Conservation (phyloP, 2,797 vertebrate genomes). For the Spea hammondii region DNA sequence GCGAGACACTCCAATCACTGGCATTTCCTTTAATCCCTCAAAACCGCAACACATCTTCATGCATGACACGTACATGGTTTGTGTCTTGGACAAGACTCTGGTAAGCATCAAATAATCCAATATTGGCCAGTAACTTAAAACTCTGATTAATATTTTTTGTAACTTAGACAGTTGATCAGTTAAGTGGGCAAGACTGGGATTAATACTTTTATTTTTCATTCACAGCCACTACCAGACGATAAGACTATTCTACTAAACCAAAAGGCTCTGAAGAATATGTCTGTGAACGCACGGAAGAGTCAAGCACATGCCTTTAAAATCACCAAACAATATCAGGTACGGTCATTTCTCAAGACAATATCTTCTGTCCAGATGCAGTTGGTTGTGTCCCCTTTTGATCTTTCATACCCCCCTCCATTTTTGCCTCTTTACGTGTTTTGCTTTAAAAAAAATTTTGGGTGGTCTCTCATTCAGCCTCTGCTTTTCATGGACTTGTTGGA, state of each 20-base stretch:
- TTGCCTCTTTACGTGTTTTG: too few relatives aligned
- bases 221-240: conserved; percentile 81
- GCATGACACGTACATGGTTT: conserved; percentile 87
- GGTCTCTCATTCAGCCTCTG: conserved; percentile 70
- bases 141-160: too few relatives aligned
- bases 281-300: conserved; percentile 65
- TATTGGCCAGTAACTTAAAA: too few relatives aligned
- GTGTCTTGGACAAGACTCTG: conserved; percentile 87
- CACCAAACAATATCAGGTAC: conserved; percentile 87
- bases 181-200: too few relatives aligned
- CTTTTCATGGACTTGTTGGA: conserved; percentile 79
- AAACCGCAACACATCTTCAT: conserved; percentile 80
- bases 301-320: conserved; percentile 88
- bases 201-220: not conserved
- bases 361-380: too few relatives aligned
- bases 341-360: not conserved
- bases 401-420: too few relatives aligned
- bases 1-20: conserved; percentile 82
- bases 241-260: conserved; percentile 76
- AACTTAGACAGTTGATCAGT: too few relatives aligned
- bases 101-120: conserved; percentile 63
- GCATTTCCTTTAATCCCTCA: conserved; percentile 78
- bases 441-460: too few relatives aligned
- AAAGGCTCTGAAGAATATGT: conserved; percentile 72
- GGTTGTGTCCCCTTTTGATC: too few relatives aligned